A percentile compares a stretch with the other conserved stretches of the same genome.
Evolutionary conservation across 2,888 invertebrate genomes (phyloP).

Genomic region (Xestia c-nigrum): DNA sequence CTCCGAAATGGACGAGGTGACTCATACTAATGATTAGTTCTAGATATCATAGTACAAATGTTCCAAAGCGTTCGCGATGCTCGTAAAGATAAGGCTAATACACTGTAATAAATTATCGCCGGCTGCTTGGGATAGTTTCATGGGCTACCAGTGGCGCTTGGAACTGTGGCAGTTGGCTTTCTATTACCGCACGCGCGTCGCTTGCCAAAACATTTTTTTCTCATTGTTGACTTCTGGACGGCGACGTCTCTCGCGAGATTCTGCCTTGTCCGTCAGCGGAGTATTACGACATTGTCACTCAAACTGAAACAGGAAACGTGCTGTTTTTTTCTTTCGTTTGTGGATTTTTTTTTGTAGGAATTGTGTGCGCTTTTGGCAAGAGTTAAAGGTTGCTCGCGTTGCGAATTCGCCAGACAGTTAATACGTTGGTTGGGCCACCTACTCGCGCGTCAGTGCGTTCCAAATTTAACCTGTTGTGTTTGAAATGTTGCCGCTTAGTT

Average conservation of each 20-base stretch:
- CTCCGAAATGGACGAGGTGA: constrained; percentile 93
- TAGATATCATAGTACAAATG: constrained; percentile 66
- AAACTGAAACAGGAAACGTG: constrained; percentile 75
- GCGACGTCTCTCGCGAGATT: constrained; percentile 75
- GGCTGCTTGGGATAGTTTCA: constrained; percentile 74
- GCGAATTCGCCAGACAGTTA: constrained; percentile 73
- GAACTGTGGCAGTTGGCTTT: constrained; percentile 68
- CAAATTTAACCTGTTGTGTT: constrained; percentile 82
- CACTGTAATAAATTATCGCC: constrained; percentile 78
- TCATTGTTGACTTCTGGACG: constrained; percentile 79
- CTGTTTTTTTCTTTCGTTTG: constrained; percentile 67
- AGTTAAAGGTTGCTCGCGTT: constrained; percentile 65
- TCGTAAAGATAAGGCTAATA: constrained; percentile 74
- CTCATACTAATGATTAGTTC: constrained; percentile 70
- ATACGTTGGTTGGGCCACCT: constrained; percentile 74
- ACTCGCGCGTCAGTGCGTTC: constrained; percentile 78
- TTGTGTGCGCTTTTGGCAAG: constrained; percentile 76
- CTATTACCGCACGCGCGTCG: constrained; percentile 73
- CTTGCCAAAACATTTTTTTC: constrained; percentile 85
- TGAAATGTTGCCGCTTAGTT: constrained; percentile 66
- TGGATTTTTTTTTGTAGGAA: constrained; percentile 69
- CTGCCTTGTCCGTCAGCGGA: constrained; percentile 75
- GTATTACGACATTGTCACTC: constrained; percentile 77
- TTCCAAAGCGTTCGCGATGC: constrained; percentile 70
- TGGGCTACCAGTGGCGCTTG: constrained; percentile 77